Percentiles rank a stretch among this genome's conserved stretches.
These are phyloP conservation scores for Rhodinocichla rosea DNA, from an alignment of 2,113 vertebrate genomes.

Conservation along the genomic window DNA sequence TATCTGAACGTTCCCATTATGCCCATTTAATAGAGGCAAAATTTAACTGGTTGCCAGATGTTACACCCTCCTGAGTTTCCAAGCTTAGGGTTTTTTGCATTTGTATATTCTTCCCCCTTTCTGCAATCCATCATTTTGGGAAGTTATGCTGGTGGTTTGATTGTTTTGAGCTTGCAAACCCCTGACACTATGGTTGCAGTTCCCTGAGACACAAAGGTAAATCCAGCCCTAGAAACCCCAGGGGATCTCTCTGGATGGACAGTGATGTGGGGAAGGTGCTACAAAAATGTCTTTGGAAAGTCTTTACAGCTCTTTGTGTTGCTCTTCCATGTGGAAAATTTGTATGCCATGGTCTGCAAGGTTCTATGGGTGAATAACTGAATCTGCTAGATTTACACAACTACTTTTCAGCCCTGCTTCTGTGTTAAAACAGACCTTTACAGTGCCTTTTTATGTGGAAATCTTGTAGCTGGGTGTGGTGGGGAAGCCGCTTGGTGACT, in stretches of 20 bases:
- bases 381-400: background rate
- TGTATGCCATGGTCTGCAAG: background rate
- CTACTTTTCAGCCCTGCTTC: background rate
- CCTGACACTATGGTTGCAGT: background rate
- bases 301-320: background rate
- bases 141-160: background rate
- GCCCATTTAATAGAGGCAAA: background rate
- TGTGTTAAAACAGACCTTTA: slow-evolving; percentile 23
- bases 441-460: slow-evolving; percentile 59
- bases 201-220: background rate
- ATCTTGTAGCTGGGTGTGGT: slow-evolving; percentile 72
- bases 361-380: background rate
- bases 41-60: background rate
- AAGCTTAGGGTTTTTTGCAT: background rate
- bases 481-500: slow-evolving; percentile 90
- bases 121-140: background rate
- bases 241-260: background rate
- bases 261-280: background rate
- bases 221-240: background rate
- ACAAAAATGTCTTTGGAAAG: background rate
- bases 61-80: background rate
- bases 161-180: background rate
- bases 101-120: background rate
- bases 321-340: background rate
- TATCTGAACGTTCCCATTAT: background rate